Evolutionary conservation across 2,797 vertebrate species (phyloP), one percentile per base, ranked within the genome.

Genomic region (Muraenolepis orangiensis): DNA sequence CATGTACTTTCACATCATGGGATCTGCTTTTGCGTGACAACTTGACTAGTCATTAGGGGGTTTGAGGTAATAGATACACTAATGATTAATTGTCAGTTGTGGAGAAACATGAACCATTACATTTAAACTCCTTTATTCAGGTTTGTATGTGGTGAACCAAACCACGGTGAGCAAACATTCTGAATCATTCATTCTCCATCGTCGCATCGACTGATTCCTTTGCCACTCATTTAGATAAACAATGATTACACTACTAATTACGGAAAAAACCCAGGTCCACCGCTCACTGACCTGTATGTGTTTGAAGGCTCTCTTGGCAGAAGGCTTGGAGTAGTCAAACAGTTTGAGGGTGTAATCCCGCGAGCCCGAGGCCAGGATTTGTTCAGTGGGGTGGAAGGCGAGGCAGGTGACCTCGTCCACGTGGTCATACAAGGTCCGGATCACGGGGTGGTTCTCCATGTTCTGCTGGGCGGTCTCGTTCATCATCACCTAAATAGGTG

Each of bases 371-470:
- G 97, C 97, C 28, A 99, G 91, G 84, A 99, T 98, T 93, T 99
- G 97, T 74, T 99, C 97, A 0, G 95, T 96, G 0, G 97, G 97
- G 80, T 99, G 97, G 87, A 99, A 99, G 73, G 97, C 95, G 0
- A 99, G 94, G 84, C 97, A 99, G 0, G 97, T 99, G 87, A 99
- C 97, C 85, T 99, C 97, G 51, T 99, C 97, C 42, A 99, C 97
- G 0, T 99, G 98, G 87, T 99, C 97, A 0, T 99, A 99, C 13
- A 99, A 92, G 0, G 97, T 99, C 71, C 98, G 94, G 64, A 99
- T 99, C 80, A 99, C 97, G 0, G 98, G 98, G 80, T 99, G 98
- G 87, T 99, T 99, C 88, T 99, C 97, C 98, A 99, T 99, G 90
- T 99, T 99, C 84, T 99, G 98, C 83, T 99, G 98, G 0, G 97